These are phyloP conservation scores for Epirrita christyi DNA, from an alignment of 2,888 invertebrate genomes.

Conservation along the genomic window DNA sequence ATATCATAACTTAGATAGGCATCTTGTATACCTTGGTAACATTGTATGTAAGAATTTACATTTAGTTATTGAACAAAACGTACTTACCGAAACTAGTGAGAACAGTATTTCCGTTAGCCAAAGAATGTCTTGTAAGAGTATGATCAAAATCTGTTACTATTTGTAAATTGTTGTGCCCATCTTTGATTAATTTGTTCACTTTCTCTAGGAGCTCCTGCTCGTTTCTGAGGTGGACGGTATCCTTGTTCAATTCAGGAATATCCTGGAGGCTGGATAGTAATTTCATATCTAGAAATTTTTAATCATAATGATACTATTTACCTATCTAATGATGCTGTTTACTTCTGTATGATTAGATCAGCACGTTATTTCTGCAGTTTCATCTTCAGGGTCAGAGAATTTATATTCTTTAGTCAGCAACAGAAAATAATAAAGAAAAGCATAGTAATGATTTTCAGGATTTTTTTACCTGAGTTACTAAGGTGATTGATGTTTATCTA, in stretches of 20 bases:
- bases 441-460: too few species aligned
- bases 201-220: slow-evolving; percentile 63
- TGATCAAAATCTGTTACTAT: slow-evolving; percentile 96
- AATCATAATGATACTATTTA: background rate
- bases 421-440: background rate
- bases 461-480: too few species aligned
- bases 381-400: background rate
- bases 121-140: slow-evolving; percentile 92
- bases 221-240: slow-evolving; percentile 62
- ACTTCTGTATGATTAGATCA: background rate
- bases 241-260: slow-evolving; percentile 62
- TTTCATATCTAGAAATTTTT: slow-evolving; percentile 54
- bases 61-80: background rate
- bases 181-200: slow-evolving; percentile 69
- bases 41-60: too few species aligned
- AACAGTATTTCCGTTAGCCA: slow-evolving; percentile 88
- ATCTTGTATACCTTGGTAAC: too few species aligned
- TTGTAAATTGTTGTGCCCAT: slow-evolving; percentile 87
- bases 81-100: slow-evolving; percentile 91
- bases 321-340: background rate
- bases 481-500: too few species aligned
- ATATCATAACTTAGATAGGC: too few species aligned
- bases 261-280: slow-evolving; percentile 57
- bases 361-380: background rate
- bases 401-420: background rate